phyloP scores from a whole-genome alignment of 2,113 vertebrate species.

The Rhipidura dahli region DNA sequence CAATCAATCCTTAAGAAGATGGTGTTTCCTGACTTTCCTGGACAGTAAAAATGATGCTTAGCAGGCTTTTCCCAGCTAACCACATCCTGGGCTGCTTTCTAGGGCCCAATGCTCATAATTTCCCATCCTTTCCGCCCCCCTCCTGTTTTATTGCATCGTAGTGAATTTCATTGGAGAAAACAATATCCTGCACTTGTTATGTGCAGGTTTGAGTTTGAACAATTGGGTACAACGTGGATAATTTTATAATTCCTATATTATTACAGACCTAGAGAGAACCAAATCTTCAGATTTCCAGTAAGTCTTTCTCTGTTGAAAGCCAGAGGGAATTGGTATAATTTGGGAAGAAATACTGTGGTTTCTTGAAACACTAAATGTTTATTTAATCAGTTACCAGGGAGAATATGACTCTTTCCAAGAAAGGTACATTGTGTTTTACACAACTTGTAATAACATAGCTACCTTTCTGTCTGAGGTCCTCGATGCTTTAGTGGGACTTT shows the following conservation, averaged over 20 bases:
- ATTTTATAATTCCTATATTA: background rate
- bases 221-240: background rate
- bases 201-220: background rate
- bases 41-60: background rate
- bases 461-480: background rate
- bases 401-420: background rate
- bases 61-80: background rate
- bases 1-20: background rate
- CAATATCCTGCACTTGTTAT: background rate
- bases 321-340: background rate
- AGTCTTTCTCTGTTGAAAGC: background rate
- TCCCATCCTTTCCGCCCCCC: background rate
- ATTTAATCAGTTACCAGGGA: constrained; percentile 8
- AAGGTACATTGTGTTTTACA: background rate
- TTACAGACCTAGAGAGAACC: background rate
- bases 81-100: background rate
- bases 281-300: background rate
- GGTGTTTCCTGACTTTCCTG: background rate
- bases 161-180: background rate
- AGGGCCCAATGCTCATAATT: background rate
- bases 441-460: background rate
- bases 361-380: constrained; percentile 22
- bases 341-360: background rate
- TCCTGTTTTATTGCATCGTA: background rate
- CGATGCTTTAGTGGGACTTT: background rate